Evolutionary conservation across 2,888 invertebrate species (phyloP).

Genomic region (Mantis religiosa): DNA sequence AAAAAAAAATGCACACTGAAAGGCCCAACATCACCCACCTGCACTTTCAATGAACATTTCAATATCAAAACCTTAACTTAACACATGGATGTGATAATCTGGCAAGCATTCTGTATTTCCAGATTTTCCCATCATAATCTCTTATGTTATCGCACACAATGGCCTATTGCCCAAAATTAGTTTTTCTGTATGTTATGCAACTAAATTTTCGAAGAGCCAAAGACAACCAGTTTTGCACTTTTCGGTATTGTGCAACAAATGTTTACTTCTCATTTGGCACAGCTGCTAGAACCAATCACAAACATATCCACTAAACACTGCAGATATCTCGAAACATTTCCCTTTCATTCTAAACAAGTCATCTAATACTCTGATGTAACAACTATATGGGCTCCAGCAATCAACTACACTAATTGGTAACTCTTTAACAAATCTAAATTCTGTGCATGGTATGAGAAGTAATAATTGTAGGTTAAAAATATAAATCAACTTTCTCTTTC

Average conservation of each 20-base stretch:
- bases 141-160: not conserved
- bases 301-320: too few relatives aligned
- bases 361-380: too few relatives aligned
- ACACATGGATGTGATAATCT: not conserved
- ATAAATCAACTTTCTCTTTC: too few relatives aligned
- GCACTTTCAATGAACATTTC: not conserved
- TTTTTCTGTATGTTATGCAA: constrained; percentile 13
- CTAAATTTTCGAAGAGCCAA: constrained; percentile 17
- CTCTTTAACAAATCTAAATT: too few relatives aligned
- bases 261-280: too few relatives aligned
- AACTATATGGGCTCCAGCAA: too few relatives aligned
- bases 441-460: too few relatives aligned
- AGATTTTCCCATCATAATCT: not conserved
- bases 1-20: not conserved
- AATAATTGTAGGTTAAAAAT: too few relatives aligned
- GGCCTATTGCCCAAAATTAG: not conserved
- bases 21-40: not conserved
- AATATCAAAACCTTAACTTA: not conserved
- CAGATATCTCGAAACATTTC: too few relatives aligned
- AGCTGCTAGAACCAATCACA: too few relatives aligned
- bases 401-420: too few relatives aligned
- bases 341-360: too few relatives aligned
- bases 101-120: not conserved
- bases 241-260: not conserved
- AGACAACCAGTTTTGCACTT: not conserved